Conservation (phyloP, 2,113 vertebrate genomes). For the Oreochromis niloticus region DNA sequence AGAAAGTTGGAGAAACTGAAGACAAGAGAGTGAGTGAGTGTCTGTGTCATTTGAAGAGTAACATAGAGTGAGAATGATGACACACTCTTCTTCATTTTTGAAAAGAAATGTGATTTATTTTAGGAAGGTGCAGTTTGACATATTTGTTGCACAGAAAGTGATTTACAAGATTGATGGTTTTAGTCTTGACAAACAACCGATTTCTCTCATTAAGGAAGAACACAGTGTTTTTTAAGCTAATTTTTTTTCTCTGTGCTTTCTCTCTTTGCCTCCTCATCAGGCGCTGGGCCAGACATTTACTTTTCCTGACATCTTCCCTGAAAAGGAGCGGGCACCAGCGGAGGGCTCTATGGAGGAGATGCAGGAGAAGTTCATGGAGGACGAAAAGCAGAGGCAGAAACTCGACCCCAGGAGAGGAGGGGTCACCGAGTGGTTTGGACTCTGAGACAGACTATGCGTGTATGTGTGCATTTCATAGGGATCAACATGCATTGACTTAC, state of each 20-base stretch:
- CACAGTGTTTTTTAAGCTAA: background rate
- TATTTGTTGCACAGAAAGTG: background rate
- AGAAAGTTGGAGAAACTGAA: constrained; percentile 46
- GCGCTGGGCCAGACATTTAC: constrained; percentile 85
- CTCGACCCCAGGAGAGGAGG: constrained; percentile 82
- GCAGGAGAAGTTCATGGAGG: constrained; percentile 74
- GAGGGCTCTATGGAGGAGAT: constrained; percentile 69
- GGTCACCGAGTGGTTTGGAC: constrained; percentile 86
- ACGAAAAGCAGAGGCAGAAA: constrained; percentile 74
- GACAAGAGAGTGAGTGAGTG: constrained; percentile 11
- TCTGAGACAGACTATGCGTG: constrained; percentile 66
- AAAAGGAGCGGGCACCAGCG: constrained; percentile 52
- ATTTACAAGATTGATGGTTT: background rate
- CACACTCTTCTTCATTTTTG: background rate
- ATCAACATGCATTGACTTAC: constrained; percentile 20
- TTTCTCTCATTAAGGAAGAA: background rate
- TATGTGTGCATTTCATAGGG: background rate
- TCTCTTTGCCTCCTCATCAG: constrained; percentile 54
- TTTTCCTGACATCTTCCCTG: constrained; percentile 89
- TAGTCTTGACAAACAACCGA: background rate
- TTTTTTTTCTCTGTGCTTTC: background rate
- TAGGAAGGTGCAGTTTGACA: background rate
- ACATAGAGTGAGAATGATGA: background rate
- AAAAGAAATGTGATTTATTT: background rate
- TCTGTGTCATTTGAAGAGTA: constrained; percentile 38